phyloP scores from a whole-genome alignment of 1,140 invertebrate species.

The Leptinotarsa defecta region DNA sequence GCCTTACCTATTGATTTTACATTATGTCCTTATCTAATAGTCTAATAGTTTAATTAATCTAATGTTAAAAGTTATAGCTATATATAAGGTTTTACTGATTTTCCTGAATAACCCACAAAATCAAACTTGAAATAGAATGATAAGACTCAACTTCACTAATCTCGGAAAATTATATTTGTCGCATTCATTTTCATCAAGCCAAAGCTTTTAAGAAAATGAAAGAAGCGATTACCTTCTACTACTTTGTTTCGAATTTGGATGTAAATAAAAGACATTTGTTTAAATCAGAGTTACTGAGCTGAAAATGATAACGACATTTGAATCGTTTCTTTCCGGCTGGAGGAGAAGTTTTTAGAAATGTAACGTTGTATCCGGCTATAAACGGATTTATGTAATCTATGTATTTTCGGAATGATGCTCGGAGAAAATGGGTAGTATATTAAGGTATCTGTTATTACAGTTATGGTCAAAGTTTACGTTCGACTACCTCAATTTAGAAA shows the following conservation, averaged over 20 bases:
- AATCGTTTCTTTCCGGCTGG: not conserved
- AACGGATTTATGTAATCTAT: not conserved
- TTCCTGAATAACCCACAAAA: too few relatives aligned
- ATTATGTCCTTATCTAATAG: too few relatives aligned
- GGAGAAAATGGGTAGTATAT: not conserved
- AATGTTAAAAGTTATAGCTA: too few relatives aligned
- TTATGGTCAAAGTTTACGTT: too few relatives aligned
- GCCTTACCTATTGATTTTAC: too few relatives aligned
- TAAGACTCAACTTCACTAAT: too few relatives aligned
- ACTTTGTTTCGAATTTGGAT: not conserved
- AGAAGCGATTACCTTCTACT: not conserved
- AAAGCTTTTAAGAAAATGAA: not conserved
- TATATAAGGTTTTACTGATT: too few relatives aligned
- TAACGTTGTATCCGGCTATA: not conserved
- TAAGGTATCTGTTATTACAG: too few relatives aligned
- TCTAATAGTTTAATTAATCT: too few relatives aligned
- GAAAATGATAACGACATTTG: not conserved
- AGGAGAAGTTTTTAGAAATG: not conserved
- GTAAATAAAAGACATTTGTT: not conserved
- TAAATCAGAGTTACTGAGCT: not conserved
- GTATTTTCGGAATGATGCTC: not conserved
- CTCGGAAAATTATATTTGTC: not conserved
- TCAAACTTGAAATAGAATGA: too few relatives aligned
- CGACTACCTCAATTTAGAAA: too few relatives aligned
- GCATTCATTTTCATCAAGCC: not conserved